Evolutionary conservation across 2,888 invertebrate genomes (phyloP).

Genomic region (Muschampia staudingeri): DNA sequence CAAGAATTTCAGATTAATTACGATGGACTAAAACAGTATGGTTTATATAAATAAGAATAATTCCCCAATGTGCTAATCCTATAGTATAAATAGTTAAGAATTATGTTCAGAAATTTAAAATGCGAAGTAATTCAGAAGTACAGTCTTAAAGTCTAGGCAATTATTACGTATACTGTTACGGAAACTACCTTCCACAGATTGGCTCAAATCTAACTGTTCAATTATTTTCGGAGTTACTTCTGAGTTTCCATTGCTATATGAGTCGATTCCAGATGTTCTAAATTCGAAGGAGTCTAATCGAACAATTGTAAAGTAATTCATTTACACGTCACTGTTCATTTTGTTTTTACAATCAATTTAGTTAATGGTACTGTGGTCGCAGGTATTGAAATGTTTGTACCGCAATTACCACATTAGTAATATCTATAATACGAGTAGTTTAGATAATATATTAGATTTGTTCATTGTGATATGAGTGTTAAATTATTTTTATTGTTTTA

Average conservation of each 20-base stretch:
- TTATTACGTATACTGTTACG: no score
- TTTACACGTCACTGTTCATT: constrained; percentile 4
- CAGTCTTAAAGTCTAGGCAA: no score
- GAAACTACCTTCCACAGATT: no score
- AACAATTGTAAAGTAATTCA: neutral
- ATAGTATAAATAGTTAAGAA: no score
- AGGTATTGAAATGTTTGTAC: neutral
- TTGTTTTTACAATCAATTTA: constrained; percentile 8
- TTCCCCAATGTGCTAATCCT: no score
- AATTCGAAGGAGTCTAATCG: constrained; percentile 9
- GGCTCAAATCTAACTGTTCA: constrained; percentile 1
- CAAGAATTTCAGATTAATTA: no score
- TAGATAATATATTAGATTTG: neutral
- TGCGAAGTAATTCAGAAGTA: no score
- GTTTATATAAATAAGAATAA: no score
- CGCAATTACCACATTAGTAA: neutral
- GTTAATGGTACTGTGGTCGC: neutral
- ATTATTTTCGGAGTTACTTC: constrained; percentile 7
- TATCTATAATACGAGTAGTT: neutral
- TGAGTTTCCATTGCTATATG: constrained; percentile 22
- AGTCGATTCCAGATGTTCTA: constrained; percentile 3
- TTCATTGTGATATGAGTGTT: no score
- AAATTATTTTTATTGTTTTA: no score
- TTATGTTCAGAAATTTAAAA: no score
- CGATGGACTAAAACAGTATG: no score